Evolutionary conservation across 1,140 invertebrate species (phyloP), one percentile per base, ranked within the genome.

Genomic region (Cyclargus thomasi): DNA sequence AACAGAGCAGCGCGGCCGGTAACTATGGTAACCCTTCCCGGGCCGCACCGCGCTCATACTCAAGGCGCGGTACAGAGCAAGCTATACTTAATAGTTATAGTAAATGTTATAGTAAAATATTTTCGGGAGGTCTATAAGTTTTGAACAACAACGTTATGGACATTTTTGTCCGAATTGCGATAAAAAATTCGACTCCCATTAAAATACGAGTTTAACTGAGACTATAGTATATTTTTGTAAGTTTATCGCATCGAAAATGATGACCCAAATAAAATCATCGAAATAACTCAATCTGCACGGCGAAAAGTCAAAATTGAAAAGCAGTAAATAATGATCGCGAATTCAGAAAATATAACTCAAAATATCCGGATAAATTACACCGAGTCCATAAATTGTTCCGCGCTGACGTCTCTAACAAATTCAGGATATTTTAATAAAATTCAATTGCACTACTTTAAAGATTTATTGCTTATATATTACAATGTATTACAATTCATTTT

Each of bases 341-440:
- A 20, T 20, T 59, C 55, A 20, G 55, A 18, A 29, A 10, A 59
- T 59, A 59, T 21, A 59, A 59, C 55, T 59, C 21, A 65, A 66
- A 67, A 67, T 72, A 63, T 72, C 47, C 64, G 65, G 53, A 57
- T 62, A 66, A 72, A 69, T 69, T 72, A 69, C 68, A 63, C 62
- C 53, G 67, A 36, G 67, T 72, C 67, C 68, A 69, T 72, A 72
- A 69, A 72, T 72, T 57, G 69, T 63, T 47, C 62, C 64, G 63
- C 68, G 68, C 70, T 67, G 70, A 72, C 66, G 57, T 66, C 22
- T 53, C 62, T 11, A 21, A 67, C 64, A 64, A 72, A 69, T 53
- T 47, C 64, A 53, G 59, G 66, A 72, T 55, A 65, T 67, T 67
- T 72, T 65, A 72, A 69, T 72, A 68, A 69, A 72, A 67, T 68